phyloP scores from a whole-genome alignment of 1,140 invertebrate species.

The Nasonia vitripennis region DNA sequence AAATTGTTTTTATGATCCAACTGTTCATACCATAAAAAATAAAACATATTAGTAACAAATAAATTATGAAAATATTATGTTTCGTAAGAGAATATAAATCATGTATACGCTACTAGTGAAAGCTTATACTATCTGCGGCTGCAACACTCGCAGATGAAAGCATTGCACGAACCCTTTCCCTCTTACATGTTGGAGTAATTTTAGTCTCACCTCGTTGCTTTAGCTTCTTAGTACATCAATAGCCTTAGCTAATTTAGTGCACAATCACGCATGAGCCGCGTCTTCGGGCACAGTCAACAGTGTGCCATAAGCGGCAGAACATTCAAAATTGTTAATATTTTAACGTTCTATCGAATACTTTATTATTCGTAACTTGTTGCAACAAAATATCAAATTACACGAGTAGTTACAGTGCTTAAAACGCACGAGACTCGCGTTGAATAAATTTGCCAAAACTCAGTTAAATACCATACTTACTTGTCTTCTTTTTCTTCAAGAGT shows the following conservation, averaged over 20 bases:
- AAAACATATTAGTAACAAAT: not conserved
- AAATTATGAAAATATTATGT: not conserved
- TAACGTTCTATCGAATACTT: not conserved
- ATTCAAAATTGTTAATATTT: not conserved
- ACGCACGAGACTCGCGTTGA: not conserved
- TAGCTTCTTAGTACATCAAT: slow-evolving; percentile 66
- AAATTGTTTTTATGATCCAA: too few relatives aligned
- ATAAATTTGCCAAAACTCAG: not conserved
- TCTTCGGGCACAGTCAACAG: slow-evolving; percentile 49
- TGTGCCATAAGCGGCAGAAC: not conserved
- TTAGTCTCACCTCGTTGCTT: slow-evolving; percentile 72
- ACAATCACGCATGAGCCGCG: slow-evolving; percentile 52
- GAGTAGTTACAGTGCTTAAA: slow-evolving; percentile 11
- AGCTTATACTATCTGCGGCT: slow-evolving; percentile 33
- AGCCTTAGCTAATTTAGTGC: slow-evolving; percentile 65
- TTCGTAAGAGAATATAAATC: not conserved
- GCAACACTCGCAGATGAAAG: slow-evolving; percentile 34
- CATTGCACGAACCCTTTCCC: slow-evolving; percentile 52
- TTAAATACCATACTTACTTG: slow-evolving; percentile 14
- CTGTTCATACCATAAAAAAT: not conserved
- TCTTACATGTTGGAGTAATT: slow-evolving; percentile 69
- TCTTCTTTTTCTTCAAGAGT: not conserved
- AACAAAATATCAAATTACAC: slow-evolving; percentile 28
- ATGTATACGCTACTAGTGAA: slow-evolving; percentile 10
- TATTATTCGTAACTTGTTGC: not conserved